Conservation (phyloP, 2,797 vertebrate genomes). For the Intellagama lesueurii region DNA sequence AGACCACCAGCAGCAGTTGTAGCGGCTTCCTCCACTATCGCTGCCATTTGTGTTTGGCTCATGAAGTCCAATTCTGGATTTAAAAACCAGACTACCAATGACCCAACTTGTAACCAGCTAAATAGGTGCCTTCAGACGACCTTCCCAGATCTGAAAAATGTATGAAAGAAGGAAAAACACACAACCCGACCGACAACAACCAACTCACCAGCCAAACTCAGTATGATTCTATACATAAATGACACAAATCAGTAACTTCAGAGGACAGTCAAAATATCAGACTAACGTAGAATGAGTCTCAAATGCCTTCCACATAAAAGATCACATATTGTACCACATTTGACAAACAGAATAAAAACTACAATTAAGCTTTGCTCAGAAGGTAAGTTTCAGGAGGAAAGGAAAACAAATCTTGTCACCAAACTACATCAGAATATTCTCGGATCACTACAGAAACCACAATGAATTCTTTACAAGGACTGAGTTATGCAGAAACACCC, state of each 20-base stretch:
- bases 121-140: background rate
- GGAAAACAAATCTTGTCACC: rapidly evolving
- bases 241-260: background rate
- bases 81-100: background rate
- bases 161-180: background rate
- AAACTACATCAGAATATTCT: rapidly evolving
- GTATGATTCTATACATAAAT: background rate
- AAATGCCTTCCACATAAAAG: background rate
- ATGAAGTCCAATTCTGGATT: background rate
- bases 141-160: background rate
- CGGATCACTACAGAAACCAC: background rate
- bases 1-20: background rate
- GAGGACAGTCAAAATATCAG: background rate
- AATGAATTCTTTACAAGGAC: background rate
- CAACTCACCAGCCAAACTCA: background rate
- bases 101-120: background rate
- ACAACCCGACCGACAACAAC: background rate
- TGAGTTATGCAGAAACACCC: rapidly evolving
- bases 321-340: background rate
- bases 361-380: background rate
- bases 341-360: background rate
- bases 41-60: background rate
- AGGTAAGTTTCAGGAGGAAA: background rate
- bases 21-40: background rate
- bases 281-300: background rate